Conservation (phyloP, 30 jellyfish, hydroid and myxozoan species). For the Catostylus mosaicus region DNA sequence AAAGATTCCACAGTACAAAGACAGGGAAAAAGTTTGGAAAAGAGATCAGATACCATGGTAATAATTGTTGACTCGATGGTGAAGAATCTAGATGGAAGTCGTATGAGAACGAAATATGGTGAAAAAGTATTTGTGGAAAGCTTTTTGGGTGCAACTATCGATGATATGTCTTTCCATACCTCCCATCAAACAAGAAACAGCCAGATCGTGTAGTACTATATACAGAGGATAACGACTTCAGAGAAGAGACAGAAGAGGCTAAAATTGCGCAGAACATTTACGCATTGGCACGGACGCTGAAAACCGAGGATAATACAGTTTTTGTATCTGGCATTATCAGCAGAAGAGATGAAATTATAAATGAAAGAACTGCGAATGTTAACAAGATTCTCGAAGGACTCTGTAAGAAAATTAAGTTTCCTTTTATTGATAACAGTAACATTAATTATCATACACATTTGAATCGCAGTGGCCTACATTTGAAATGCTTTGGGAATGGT, state of each 20-base stretch:
- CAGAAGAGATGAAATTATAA: slow-evolving; percentile 32
- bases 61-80: neutral
- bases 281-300: neutral
- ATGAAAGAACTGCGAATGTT: slow-evolving; percentile 44
- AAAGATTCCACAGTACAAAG: slow-evolving; percentile 5
- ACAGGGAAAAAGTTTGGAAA: neutral
- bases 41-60: neutral
- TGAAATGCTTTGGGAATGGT: slow-evolving; percentile 24
- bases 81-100: neutral
- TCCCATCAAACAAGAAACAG: neutral
- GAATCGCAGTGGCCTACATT: slow-evolving; percentile 48
- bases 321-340: slow-evolving; percentile 26
- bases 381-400: slow-evolving; percentile 40
- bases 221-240: neutral
- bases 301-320: slow-evolving; percentile 12
- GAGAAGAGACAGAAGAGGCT: neutral
- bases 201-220: neutral
- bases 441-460: slow-evolving; percentile 24
- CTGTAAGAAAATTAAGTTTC: slow-evolving; percentile 24
- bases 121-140: neutral
- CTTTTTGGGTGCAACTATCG: neutral
- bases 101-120: neutral
- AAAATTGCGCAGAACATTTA: neutral
- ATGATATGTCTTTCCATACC: neutral
- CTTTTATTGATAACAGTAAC: slow-evolving; percentile 50